These are phyloP conservation scores for Phenacoccus solenopsis DNA, from an alignment of 1,140 invertebrate genomes.

Conservation along the genomic window DNA sequence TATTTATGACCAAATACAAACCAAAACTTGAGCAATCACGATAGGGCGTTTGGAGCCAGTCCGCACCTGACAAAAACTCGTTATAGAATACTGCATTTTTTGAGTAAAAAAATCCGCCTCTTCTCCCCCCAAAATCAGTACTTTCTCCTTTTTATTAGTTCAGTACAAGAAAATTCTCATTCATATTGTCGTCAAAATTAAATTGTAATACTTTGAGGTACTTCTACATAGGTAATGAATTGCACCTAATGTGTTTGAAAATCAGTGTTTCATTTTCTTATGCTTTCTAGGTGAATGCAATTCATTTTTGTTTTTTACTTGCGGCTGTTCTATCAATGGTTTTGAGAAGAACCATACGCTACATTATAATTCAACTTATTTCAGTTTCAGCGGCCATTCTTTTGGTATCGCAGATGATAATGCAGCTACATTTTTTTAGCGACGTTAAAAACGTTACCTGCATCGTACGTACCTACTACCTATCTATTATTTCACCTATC, in stretches of 20 bases:
- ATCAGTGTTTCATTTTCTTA: constrained; percentile 21
- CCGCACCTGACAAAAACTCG: too few species aligned
- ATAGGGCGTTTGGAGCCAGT: too few species aligned
- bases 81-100: too few species aligned
- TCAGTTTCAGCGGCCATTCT: constrained; percentile 69
- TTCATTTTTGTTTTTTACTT: constrained; percentile 69
- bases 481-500: neutral
- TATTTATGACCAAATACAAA: too few species aligned
- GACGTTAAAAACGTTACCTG: constrained; percentile 68
- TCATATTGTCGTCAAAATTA: too few species aligned
- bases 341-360: constrained; percentile 49
- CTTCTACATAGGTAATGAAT: neutral
- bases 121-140: too few species aligned
- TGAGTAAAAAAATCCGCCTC: too few species aligned
- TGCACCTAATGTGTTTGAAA: neutral
- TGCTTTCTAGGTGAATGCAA: constrained; percentile 54
- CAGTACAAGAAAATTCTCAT: neutral
- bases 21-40: too few species aligned
- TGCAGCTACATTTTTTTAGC: constrained; percentile 81
- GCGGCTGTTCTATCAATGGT: constrained; percentile 60
- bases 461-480: neutral
- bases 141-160: neutral
- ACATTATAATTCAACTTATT: constrained; percentile 58
- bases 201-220: too few species aligned
- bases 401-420: constrained; percentile 85